A percentile compares a stretch with the other conserved stretches of the same genome.
Evolutionary conservation across 2,113 vertebrate genomes (phyloP).

Genomic region (Bufo bufo): DNA sequence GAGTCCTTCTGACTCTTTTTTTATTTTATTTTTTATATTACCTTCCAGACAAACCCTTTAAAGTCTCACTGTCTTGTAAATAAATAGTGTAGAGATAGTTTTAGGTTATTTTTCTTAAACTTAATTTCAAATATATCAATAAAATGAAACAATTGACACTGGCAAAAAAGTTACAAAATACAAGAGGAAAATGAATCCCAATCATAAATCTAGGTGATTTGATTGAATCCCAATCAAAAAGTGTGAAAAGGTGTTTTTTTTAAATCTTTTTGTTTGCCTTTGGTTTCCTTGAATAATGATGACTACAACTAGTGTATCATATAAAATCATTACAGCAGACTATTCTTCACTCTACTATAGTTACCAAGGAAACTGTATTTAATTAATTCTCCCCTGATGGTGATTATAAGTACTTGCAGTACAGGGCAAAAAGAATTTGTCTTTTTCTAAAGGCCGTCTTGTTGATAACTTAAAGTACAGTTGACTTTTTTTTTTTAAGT

Average conservation of each 20-base stretch:
- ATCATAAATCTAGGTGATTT: not conserved
- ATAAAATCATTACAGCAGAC: not conserved
- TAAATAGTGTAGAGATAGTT: no score
- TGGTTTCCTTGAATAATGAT: not conserved
- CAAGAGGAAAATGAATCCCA: not conserved
- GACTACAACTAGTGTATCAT: not conserved
- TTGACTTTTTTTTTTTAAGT: no score
- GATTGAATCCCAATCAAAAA: not conserved
- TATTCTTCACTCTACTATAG: not conserved
- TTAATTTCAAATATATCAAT: no score
- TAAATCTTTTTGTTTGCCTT: not conserved
- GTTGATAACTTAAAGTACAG: no score
- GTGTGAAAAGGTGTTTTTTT: not conserved
- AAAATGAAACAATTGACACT: no score
- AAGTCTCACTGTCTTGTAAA: no score
- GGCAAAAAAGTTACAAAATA: not conserved
- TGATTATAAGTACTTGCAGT: not conserved
- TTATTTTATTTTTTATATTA: no score
- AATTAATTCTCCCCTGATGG: not conserved
- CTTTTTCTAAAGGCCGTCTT: no score
- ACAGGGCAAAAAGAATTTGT: not conserved
- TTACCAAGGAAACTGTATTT: constrained; percentile 32
- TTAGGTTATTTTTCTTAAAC: no score
- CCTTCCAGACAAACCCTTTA: no score
- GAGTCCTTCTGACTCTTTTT: no score